Conservation (phyloP, 2,113 vertebrate genomes). For the Pseudonaja textilis region DNA sequence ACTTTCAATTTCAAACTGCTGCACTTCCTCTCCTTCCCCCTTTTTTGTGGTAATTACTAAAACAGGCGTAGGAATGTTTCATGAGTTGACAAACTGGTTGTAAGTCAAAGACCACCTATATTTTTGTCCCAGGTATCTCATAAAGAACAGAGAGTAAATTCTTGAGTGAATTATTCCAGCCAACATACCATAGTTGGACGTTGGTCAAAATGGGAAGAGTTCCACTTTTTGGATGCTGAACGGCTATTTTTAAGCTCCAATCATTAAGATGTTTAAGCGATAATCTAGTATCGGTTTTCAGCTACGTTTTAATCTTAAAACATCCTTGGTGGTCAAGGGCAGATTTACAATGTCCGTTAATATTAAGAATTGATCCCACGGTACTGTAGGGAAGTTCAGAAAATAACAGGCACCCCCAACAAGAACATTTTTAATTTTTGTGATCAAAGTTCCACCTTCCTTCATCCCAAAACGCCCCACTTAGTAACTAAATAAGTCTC, state of each 20-base stretch:
- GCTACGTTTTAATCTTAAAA: fast-evolving
- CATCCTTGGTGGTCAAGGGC: not conserved
- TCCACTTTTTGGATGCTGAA: not conserved
- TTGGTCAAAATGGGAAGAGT: not conserved
- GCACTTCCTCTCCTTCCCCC: too few species aligned
- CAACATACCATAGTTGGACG: not conserved
- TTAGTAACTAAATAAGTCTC: not conserved
- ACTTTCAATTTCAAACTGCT: too few species aligned
- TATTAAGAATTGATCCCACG: not conserved
- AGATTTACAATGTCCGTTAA: not conserved
- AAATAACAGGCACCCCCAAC: not conserved
- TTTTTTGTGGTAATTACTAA: too few species aligned
- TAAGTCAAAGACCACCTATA: too few species aligned
- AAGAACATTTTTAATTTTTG: too few species aligned
- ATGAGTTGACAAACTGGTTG: too few species aligned
- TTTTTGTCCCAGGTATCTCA: not conserved
- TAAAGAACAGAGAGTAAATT: not conserved
- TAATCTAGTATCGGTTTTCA: not conserved
- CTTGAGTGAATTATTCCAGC: not conserved
- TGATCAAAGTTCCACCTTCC: not conserved
- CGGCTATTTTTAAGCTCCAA: not conserved
- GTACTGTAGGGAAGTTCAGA: not conserved
- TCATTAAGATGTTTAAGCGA: not conserved
- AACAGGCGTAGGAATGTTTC: too few species aligned
- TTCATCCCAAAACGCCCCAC: not conserved